Evolutionary conservation across 2,113 vertebrate genomes (phyloP).

Genomic region (Amblyornis subalaris): DNA sequence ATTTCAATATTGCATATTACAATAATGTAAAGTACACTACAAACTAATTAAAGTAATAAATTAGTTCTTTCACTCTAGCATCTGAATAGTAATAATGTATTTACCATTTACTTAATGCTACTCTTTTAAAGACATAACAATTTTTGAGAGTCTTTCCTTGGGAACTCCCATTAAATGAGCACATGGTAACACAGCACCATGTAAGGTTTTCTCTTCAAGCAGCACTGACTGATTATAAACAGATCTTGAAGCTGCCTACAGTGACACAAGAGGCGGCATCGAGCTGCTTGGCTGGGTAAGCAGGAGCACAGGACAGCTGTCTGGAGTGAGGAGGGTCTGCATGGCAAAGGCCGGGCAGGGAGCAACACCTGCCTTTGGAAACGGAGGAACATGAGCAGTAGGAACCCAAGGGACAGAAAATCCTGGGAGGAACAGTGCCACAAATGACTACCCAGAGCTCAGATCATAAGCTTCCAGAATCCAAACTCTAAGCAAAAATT

Average conservation of each 20-base stretch:
- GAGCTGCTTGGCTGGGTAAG: neutral
- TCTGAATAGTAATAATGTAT: neutral
- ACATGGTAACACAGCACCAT: neutral
- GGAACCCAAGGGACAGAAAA: neutral
- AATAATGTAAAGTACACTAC: constrained; percentile 8
- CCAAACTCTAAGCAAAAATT: neutral
- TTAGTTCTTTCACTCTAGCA: constrained; percentile 5
- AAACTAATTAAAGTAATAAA: constrained; percentile 47
- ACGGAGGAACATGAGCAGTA: rapidly evolving
- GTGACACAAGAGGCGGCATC: neutral
- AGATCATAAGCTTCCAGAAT: neutral
- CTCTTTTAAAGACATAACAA: neutral
- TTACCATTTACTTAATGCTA: neutral
- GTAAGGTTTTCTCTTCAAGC: neutral
- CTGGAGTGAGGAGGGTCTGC: no score
- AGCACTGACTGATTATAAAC: neutral
- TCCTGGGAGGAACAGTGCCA: neutral
- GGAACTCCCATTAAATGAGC: neutral
- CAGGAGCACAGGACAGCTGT: neutral
- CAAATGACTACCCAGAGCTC: neutral
- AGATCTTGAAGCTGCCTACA: neutral
- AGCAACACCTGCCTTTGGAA: neutral
- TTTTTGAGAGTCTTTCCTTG: neutral
- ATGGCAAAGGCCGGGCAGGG: rapidly evolving
- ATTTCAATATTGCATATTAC: constrained; percentile 29